Evolutionary conservation across 2,888 invertebrate genomes (phyloP).

Genomic region (Drosophila quinaria): DNA sequence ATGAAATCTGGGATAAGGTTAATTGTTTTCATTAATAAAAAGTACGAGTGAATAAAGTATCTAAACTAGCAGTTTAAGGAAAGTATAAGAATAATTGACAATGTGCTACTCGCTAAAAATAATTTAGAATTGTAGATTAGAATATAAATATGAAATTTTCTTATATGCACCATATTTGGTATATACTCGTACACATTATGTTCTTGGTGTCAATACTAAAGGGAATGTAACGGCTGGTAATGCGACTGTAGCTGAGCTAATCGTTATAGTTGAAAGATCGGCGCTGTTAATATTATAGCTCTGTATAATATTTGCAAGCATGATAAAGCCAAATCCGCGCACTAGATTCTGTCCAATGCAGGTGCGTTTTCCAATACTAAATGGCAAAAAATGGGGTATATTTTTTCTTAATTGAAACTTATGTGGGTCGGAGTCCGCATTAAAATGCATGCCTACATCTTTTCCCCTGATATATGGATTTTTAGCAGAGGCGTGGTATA

Average conservation of each 20-base stretch:
- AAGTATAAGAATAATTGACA: background rate
- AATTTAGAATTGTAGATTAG: slow-evolving; percentile 12
- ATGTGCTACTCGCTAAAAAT: slow-evolving; percentile 13
- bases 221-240: slow-evolving; percentile 91
- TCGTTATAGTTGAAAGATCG: slow-evolving; percentile 87
- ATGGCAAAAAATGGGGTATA: slow-evolving; percentile 92
- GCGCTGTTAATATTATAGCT: slow-evolving; percentile 89
- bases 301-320: slow-evolving; percentile 90
- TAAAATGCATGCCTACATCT: slow-evolving; percentile 4
- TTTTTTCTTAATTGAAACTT: slow-evolving; percentile 86
- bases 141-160: background rate
- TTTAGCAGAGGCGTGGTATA: background rate
- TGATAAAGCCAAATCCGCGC: slow-evolving; percentile 91
- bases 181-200: slow-evolving; percentile 18
- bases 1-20: background rate
- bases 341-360: slow-evolving; percentile 94
- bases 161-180: background rate
- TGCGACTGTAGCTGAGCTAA: slow-evolving; percentile 90
- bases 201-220: slow-evolving; percentile 87
- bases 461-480: background rate
- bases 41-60: background rate
- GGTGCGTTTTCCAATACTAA: slow-evolving; percentile 94
- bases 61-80: background rate
- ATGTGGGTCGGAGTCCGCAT: background rate
- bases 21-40: background rate